Base-by-base conservation (phyloP, 2,888 invertebrate species). In the Scrobipalpa atriplicella region DNA sequence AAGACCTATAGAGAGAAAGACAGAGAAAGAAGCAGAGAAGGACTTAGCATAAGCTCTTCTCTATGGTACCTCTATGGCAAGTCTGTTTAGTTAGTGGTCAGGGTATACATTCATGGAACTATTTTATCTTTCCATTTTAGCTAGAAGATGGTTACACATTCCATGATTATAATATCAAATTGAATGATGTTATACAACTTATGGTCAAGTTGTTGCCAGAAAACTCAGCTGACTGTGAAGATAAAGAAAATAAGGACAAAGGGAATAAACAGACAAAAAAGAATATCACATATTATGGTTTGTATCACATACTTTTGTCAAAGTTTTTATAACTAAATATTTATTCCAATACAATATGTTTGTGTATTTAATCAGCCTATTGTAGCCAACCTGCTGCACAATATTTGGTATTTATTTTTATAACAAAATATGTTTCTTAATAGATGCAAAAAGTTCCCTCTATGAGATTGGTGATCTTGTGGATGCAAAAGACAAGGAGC, bases 131-230 rank as follows among this genome's bases (percentile, higher is more conserved):
- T 56, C 10, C 41, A 69, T 90, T 90, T 68, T 85, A 96, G 94
- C 84, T 97, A 63, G 95, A 96, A 81, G 94, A 96, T 93, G 95
- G 94, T 0, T 95, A 96, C 75, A 94, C 94, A 66, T 87, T 97
- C 70, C 95, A 95, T 81, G 96, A 97, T 82, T 97, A 97, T 79
- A 94, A 94, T 76, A 94, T 97, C 13, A 95, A 95, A 68, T 85
- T 95, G 11, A 96, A 96, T 85, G 96, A 96, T 83, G 95, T 96
- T 18, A 94, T 97, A 61, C 96, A 96, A 78, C 86, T 96, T 21
- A 93, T 95, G 90, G 86, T 94, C 18, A 90, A 81, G 69, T 70
- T 78, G 3, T 78, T 84, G 65, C 73, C 80, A 0, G 71, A 72
- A n/a, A 70, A 73, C 8, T 73, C 47, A 64, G 70, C 66, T 0